Evolutionary conservation across 1,140 invertebrate species (phyloP).

Genomic region (Drosophila teissieri): DNA sequence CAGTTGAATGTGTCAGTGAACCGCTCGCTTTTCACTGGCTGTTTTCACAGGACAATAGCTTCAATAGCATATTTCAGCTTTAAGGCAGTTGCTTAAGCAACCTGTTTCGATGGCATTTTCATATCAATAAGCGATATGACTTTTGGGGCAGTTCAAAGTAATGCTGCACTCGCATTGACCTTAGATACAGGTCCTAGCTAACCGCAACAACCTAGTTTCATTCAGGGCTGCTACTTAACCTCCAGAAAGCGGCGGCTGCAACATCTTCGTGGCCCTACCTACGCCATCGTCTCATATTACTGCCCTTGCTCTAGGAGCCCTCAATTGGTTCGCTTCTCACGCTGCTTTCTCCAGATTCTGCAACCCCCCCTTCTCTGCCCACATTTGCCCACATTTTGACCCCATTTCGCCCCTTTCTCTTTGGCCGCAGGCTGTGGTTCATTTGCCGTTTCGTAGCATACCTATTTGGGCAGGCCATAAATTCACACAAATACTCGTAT

Average conservation of each 20-base stretch:
- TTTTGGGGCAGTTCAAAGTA: too few species aligned
- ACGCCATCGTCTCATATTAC: background rate
- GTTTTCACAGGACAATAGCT: background rate
- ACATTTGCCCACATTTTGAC: background rate
- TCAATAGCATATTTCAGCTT: too few species aligned
- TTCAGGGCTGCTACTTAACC: slow-evolving; percentile 2
- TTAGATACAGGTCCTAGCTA: background rate
- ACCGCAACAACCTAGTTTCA: background rate
- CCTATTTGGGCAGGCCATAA: slow-evolving; percentile 11
- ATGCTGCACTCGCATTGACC: background rate
- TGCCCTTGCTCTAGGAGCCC: slow-evolving; percentile 6
- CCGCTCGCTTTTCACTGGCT: background rate
- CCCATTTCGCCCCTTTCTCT: background rate
- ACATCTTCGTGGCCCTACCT: background rate
- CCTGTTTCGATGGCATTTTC: too few species aligned
- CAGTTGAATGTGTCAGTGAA: slow-evolving; percentile 8
- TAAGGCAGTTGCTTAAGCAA: too few species aligned
- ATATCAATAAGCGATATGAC: too few species aligned
- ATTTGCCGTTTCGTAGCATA: slow-evolving; percentile 9
- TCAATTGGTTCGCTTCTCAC: slow-evolving; percentile 6
- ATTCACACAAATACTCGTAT: background rate
- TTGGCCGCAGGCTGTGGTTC: slow-evolving; percentile 9
- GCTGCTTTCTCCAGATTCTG: background rate
- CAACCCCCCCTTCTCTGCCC: background rate
- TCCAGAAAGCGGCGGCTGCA: background rate